These are phyloP conservation scores for Vanessa atalanta DNA, from an alignment of 1,140 invertebrate species.

Conservation along the genomic window DNA sequence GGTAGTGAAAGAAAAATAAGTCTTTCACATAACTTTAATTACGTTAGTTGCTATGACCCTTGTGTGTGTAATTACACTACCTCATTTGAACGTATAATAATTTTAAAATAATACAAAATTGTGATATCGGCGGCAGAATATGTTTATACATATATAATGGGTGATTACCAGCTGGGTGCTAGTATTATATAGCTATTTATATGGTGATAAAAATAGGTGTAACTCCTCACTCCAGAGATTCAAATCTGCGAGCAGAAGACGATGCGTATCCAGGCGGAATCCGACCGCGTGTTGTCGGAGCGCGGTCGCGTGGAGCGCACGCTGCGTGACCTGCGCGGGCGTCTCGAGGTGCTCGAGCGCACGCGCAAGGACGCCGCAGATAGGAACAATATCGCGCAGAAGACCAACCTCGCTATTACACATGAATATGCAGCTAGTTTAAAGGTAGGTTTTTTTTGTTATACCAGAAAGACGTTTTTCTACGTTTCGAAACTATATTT, in stretches of 20 bases:
- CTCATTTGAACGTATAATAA: too few relatives aligned
- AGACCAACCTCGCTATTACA: constrained; percentile 81
- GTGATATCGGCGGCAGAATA: too few relatives aligned
- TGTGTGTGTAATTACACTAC: too few relatives aligned
- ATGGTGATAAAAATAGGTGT: too few relatives aligned
- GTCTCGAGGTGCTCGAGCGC: constrained; percentile 82
- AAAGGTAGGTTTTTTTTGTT: constrained; percentile 55
- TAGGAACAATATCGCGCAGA: constrained; percentile 82
- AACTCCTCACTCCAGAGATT: constrained; percentile 79
- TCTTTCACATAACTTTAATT: too few relatives aligned
- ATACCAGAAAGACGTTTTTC: neutral
- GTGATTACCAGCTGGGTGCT: too few relatives aligned
- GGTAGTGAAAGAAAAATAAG: too few relatives aligned
- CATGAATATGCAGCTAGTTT: constrained; percentile 80
- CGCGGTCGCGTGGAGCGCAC: constrained; percentile 81
- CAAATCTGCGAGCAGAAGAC: constrained; percentile 89
- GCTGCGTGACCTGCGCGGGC: constrained; percentile 82
- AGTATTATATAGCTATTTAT: too few relatives aligned
- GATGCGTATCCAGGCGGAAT: constrained; percentile 84
- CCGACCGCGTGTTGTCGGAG: constrained; percentile 82
- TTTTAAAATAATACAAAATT: too few relatives aligned
- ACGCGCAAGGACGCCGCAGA: constrained; percentile 83
- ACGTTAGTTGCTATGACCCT: too few relatives aligned
- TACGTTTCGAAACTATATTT: too few relatives aligned
- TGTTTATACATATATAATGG: too few relatives aligned